phyloP scores from a whole-genome alignment of 2,113 vertebrate genomes.

The Girardinichthys multiradiatus region DNA sequence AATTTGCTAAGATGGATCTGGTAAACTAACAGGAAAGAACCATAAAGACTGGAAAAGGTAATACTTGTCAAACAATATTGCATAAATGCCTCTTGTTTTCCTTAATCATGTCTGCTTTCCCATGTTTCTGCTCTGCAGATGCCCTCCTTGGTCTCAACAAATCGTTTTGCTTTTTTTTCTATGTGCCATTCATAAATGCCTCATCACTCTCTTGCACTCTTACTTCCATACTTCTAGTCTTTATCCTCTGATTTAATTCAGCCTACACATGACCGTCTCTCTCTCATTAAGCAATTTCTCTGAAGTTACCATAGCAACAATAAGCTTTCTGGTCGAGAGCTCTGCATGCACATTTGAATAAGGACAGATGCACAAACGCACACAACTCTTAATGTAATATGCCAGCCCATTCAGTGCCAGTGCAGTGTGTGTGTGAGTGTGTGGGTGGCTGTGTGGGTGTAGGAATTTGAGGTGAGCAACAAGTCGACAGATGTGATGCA shows the following conservation, averaged over 20 bases:
- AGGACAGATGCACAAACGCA: slow-evolving; percentile 5
- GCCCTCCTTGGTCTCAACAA: not conserved
- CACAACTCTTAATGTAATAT: slow-evolving; percentile 23
- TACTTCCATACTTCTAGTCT: slow-evolving; percentile 10
- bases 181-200: slow-evolving; percentile 34
- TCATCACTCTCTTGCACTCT: not conserved
- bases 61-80: not conserved
- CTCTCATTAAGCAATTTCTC: slow-evolving; percentile 50
- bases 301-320: slow-evolving; percentile 78
- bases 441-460: slow-evolving; percentile 30
- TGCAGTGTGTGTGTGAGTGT: slow-evolving; percentile 12
- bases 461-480: slow-evolving; percentile 36
- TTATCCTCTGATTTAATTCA: slow-evolving; percentile 39
- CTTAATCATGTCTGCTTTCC: not conserved
- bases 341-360: slow-evolving; percentile 22
- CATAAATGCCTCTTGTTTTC: not conserved
- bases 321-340: slow-evolving; percentile 59
- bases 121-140: not conserved
- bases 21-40: not conserved
- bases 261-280: slow-evolving; percentile 46
- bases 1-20: slow-evolving; percentile 5
- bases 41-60: not conserved
- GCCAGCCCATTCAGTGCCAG: slow-evolving; percentile 20
- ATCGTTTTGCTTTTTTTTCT: not conserved
- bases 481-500: slow-evolving; percentile 32